Evolutionary conservation across 2,113 vertebrate species (phyloP).

Genomic region (Myocastor coypus): DNA sequence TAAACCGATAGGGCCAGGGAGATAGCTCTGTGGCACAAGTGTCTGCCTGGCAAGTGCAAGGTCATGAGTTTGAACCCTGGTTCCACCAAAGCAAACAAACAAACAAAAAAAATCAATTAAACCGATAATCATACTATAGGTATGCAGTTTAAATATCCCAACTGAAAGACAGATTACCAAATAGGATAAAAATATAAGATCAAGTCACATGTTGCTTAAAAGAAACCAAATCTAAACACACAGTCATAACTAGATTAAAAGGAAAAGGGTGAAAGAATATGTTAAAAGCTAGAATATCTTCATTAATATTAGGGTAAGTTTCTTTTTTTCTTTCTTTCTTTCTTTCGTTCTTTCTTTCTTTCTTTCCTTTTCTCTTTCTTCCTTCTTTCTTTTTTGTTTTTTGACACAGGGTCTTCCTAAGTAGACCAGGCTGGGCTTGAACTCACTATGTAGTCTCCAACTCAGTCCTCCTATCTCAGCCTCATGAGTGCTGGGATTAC

Average conservation of each 20-base stretch:
- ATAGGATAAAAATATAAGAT: not conserved
- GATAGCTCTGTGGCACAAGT: too few species aligned
- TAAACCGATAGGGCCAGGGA: too few species aligned
- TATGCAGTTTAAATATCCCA: not conserved
- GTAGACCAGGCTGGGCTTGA: not conserved
- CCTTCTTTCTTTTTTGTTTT: not conserved
- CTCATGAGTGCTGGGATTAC: not conserved
- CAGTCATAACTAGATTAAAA: not conserved
- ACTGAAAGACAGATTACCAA: not conserved
- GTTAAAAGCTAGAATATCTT: too few species aligned
- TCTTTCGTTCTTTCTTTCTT: not conserved
- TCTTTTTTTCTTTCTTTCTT: not conserved
- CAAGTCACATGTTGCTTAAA: not conserved
- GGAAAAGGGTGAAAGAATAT: not conserved
- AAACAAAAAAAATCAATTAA: too few species aligned
- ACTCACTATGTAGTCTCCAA: not conserved
- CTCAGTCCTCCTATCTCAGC: not conserved
- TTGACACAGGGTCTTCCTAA: not conserved
- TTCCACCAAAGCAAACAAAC: too few species aligned
- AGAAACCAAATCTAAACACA: not conserved
- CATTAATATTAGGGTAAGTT: not conserved
- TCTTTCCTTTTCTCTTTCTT: too few species aligned
- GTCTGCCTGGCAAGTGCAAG: too few species aligned
- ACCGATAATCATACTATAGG: not conserved
- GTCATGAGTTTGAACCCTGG: too few species aligned